Base-by-base conservation (phyloP, 2,113 vertebrate genomes). In the Zapus hudsonius region DNA sequence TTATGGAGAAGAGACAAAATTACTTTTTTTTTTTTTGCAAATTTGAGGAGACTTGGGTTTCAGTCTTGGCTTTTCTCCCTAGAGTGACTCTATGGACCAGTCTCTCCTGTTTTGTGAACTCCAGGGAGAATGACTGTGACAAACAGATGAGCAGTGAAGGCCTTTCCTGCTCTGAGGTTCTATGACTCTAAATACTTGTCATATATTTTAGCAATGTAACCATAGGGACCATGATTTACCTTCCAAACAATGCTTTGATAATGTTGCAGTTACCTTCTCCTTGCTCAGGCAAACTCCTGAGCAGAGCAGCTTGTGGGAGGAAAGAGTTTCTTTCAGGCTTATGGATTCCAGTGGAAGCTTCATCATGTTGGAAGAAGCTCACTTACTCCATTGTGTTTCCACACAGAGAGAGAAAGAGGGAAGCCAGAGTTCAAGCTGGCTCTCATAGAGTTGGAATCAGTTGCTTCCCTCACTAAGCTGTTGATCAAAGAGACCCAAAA, bases 221-320 rank as follows among this genome's bases (percentile, higher is more conserved):
- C 11, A 38, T 9, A 59, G 36, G 23, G 22, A 42, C 40, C 22
- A 57, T 36, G 31, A 78, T 59, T 82, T 87, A 40, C 81, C 38
- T 94, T 23, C 27, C 47, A 78, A 90, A 42, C 55, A 61, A 52
- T 73, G 15, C 61, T 86, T 67, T 92, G 36, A 42, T 89, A 52
- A 52, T 52, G 16, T 52, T 52, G 52, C 12, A 47, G 47, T 47
- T 47, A 47, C 7, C 12, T 47, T 47, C 47, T 47, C 12, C 7
- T 12, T 47, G 47, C 47, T 47, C 7, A 12, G 47, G 12, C 47
- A 47, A 47, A 47, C 47, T 8, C 47, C 47, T 47, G 47, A 47
- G 7, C 47, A 47, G 47, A 47, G 47, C 47, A 47, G 47, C 47
- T 47, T 12, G 12, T 47, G 47, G 47, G 47, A 47, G 47, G 47